Conservation (phyloP, 1,140 invertebrate genomes). For the Micrasema minimum region DNA sequence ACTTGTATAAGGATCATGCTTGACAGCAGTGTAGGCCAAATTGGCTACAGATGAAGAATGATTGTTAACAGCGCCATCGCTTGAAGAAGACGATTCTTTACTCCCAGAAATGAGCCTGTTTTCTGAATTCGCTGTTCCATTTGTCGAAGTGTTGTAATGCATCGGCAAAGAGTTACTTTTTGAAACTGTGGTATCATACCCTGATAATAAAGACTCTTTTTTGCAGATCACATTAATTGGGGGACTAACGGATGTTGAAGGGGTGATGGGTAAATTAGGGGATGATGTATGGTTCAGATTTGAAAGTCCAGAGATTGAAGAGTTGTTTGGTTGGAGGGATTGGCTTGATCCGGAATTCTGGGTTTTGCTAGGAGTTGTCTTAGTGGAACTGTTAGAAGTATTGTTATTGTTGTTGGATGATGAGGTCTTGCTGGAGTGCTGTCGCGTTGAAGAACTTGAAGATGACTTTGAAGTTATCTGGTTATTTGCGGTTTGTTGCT, state of each 20-base stretch:
- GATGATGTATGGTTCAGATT: constrained; percentile 59
- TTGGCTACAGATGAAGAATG: constrained; percentile 29
- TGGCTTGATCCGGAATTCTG: constrained; percentile 7
- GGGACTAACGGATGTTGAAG: constrained; percentile 71
- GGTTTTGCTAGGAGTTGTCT: constrained; percentile 53
- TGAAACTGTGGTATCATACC: constrained; percentile 58
- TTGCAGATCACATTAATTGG: constrained; percentile 72
- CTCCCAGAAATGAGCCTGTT: constrained; percentile 58
- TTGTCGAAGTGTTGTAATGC: constrained; percentile 42
- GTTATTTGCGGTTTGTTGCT: constrained; percentile 74
- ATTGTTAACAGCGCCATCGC: constrained; percentile 46
- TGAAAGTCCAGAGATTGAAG: constrained; percentile 34
- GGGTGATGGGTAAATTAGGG: constrained; percentile 68
- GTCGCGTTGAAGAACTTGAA: constrained; percentile 56
- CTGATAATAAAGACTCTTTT: constrained; percentile 64
- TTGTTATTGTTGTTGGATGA: constrained; percentile 60
- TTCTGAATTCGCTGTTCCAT: constrained; percentile 55
- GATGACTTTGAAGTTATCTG: constrained; percentile 63
- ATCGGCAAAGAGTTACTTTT: constrained; percentile 25
- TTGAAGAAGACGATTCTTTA: constrained; percentile 62
- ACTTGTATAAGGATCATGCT: constrained; percentile 46
- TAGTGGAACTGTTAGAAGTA: constrained; percentile 58
- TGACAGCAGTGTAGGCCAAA: constrained; percentile 36
- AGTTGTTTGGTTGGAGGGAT: constrained; percentile 18
- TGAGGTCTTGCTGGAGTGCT: constrained; percentile 59